Conservation (phyloP, 2,113 vertebrate genomes). For the Plestiodon gilberti region DNA sequence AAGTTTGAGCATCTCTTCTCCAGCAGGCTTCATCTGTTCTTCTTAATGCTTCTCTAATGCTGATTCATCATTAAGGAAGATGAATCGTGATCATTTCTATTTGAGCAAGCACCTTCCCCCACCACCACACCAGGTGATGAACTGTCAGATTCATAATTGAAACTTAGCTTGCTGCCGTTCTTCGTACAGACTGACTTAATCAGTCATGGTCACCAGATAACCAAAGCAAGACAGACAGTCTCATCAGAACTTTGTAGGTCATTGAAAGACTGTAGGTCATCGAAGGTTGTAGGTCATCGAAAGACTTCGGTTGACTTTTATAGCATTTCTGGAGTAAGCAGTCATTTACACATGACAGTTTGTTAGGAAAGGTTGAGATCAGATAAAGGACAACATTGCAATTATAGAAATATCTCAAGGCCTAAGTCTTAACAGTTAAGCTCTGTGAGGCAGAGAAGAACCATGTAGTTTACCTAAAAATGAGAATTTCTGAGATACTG, state of each 20-base stretch:
- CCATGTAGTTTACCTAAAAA: conserved; percentile 2
- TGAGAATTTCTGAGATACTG: background rate
- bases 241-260: conserved; percentile 5
- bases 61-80: background rate
- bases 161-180: background rate
- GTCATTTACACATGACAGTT: background rate
- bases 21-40: background rate
- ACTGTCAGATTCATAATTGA: conserved; percentile 6
- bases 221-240: conserved; percentile 20
- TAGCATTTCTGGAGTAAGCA: background rate
- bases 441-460: background rate
- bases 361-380: background rate
- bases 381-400: background rate
- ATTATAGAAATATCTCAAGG: background rate
- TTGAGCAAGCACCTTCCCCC: background rate
- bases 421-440: background rate
- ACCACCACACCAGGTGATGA: no score
- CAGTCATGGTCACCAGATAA: conserved; percentile 17
- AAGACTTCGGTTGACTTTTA: background rate
- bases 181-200: conserved; percentile 17
- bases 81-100: background rate
- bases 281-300: background rate
- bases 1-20: background rate
- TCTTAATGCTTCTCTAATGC: background rate
- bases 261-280: conserved; percentile 5